phyloP scores from a whole-genome alignment of 2,888 invertebrate genomes.

The Epiblema foenella region DNA sequence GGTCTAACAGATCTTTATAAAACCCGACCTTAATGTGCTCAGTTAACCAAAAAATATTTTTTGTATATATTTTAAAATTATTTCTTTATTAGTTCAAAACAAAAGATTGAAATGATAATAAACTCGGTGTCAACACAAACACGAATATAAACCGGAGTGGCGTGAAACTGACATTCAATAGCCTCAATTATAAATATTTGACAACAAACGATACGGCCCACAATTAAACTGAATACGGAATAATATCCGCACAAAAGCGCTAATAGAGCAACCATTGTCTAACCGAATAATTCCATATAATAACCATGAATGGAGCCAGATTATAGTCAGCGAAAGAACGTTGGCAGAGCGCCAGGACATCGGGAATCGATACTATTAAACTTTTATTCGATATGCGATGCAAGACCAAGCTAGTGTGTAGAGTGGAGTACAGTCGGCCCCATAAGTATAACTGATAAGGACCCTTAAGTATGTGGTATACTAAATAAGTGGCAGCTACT shows the following conservation, averaged over 20 bases:
- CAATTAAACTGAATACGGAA: slow-evolving; percentile 34
- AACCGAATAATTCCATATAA: slow-evolving; percentile 12
- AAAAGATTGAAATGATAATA: neutral
- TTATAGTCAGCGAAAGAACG: slow-evolving; percentile 6
- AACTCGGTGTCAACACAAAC: slow-evolving; percentile 3
- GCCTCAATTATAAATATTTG: slow-evolving; percentile 24
- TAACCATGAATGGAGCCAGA: slow-evolving; percentile 9
- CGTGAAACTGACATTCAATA: slow-evolving; percentile 14
- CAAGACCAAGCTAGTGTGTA: slow-evolving; percentile 20
- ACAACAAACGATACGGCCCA: slow-evolving; percentile 24
- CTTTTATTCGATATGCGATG: slow-evolving; percentile 68
- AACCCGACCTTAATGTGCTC: no score
- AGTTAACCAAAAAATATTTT: no score
- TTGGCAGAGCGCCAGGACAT: slow-evolving; percentile 46
- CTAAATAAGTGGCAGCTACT: no score
- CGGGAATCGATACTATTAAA: slow-evolving; percentile 72
- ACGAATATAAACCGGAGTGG: slow-evolving; percentile 8
- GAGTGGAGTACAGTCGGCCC: neutral
- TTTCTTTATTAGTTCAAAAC: neutral
- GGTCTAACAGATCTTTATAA: no score
- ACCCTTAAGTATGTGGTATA: no score
- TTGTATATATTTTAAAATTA: neutral
- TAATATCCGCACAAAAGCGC: slow-evolving; percentile 30
- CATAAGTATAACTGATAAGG: no score
- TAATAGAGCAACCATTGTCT: slow-evolving; percentile 42